Conservation (phyloP, 2,797 vertebrate species). For the Euphonia xanthogaster region DNA sequence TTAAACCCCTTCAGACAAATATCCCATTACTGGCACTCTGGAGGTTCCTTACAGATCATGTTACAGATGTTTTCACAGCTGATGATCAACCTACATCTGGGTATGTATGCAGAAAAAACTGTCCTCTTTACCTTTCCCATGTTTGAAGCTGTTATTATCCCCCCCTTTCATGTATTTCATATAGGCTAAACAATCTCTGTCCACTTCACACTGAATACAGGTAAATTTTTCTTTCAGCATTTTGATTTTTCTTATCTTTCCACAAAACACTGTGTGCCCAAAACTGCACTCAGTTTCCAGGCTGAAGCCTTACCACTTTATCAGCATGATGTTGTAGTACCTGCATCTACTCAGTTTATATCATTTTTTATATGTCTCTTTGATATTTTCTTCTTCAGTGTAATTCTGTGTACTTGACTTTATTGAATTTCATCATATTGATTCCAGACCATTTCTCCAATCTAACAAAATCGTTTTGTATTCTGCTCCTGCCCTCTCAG, state of each 20-base stretch:
- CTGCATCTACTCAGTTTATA: not conserved
- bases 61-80: not conserved
- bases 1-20: not conserved
- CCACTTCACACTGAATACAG: not conserved
- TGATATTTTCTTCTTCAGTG: not conserved
- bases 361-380: not conserved
- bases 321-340: not conserved
- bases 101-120: not conserved
- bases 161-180: not conserved
- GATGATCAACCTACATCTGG: not conserved
- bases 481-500: not conserved
- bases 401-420: not conserved
- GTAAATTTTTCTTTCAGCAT: not conserved
- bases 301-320: not conserved
- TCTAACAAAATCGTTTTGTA: not conserved
- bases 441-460: constrained; percentile 18
- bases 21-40: not conserved
- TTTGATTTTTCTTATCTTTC: not conserved
- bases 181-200: not conserved
- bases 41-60: not conserved
- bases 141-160: not conserved
- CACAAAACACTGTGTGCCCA: not conserved
- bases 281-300: not conserved
- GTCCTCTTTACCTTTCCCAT: not conserved
- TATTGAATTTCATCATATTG: constrained; percentile 17